These are phyloP conservation scores for Caloenas nicobarica DNA, from an alignment of 2,113 vertebrate species.

Conservation along the genomic window DNA sequence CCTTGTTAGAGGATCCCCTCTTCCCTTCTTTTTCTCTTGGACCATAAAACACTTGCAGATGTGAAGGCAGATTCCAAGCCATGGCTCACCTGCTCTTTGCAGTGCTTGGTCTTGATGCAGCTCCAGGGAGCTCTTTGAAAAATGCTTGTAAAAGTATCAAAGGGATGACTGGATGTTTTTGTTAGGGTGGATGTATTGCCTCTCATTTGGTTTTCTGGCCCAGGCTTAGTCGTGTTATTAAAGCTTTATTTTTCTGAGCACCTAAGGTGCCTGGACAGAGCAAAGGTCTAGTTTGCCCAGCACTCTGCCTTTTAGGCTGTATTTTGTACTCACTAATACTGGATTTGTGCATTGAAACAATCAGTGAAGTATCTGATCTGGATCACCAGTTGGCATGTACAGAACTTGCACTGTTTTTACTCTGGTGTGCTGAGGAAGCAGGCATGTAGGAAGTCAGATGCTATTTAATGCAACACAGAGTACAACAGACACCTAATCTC, in stretches of 20 bases:
- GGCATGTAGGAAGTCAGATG: not conserved
- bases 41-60: conserved; percentile 25
- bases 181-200: not conserved
- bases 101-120: not conserved
- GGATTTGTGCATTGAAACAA: not conserved
- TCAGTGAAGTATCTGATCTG: not conserved
- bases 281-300: not conserved
- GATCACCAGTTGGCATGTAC: not conserved
- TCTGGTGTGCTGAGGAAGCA: not conserved
- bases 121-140: conserved; percentile 13
- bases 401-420: not conserved
- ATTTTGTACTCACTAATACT: fast-evolving
- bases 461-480: not conserved
- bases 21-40: not conserved
- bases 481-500: not conserved
- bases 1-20: conserved; percentile 14
- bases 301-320: not conserved
- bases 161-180: not conserved
- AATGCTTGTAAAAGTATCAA: conserved; percentile 10
- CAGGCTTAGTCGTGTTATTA: not conserved
- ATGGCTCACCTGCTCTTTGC: conserved; percentile 1
- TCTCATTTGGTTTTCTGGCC: not conserved
- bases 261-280: not conserved
- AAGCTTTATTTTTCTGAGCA: not conserved
- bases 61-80: not conserved